Evolutionary conservation across 1,140 invertebrate genomes (phyloP).

Genomic region (Diorhabda sublineata): DNA sequence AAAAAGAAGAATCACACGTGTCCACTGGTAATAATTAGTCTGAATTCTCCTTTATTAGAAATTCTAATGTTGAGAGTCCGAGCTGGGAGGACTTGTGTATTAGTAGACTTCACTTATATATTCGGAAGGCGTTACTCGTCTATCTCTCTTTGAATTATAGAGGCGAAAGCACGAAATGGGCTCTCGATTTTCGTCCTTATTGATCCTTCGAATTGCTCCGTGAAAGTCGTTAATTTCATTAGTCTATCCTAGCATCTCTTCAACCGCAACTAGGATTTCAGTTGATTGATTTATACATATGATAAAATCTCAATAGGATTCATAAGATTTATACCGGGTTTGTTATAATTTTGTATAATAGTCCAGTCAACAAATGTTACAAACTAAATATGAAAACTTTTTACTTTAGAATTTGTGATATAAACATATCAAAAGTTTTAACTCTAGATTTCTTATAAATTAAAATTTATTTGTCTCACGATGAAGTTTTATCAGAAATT

Average conservation of each 20-base stretch:
- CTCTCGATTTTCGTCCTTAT: conserved; percentile 6
- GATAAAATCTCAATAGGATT: not conserved
- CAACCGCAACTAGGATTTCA: conserved; percentile 5
- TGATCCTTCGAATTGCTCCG: conserved; percentile 7
- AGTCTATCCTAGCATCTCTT: not conserved
- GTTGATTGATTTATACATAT: not conserved
- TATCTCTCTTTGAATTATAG: not conserved
- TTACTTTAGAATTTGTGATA: no score
- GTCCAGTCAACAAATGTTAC: no score
- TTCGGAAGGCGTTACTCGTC: not conserved
- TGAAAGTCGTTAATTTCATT: conserved; percentile 7
- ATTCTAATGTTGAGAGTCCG: not conserved
- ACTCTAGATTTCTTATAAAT: no score
- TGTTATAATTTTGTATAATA: no score
- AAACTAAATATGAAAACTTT: no score
- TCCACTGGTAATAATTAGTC: no score
- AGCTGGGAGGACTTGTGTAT: not conserved
- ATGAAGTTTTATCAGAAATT: no score
- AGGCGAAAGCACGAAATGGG: not conserved
- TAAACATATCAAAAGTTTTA: no score
- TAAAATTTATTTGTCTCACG: no score
- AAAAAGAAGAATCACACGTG: no score
- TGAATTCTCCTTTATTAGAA: not conserved
- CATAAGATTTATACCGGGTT: no score
- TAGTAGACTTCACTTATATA: not conserved